Percentiles rank a stretch among this genome's conserved stretches.
Conservation (phyloP, 2,888 invertebrate species). For the Diarsia brunnea region DNA sequence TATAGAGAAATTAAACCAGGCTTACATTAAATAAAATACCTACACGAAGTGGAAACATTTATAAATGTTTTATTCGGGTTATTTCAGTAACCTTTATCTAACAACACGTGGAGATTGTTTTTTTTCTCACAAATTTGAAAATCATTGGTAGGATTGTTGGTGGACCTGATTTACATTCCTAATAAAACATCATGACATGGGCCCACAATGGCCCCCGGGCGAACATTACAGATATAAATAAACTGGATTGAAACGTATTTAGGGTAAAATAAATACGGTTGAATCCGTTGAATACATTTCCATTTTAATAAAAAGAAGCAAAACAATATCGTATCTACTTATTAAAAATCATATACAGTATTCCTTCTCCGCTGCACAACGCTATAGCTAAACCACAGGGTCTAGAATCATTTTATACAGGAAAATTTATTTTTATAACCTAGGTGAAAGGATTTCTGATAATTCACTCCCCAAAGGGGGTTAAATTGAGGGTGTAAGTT, state of each 20-base stretch:
- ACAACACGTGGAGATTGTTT: not conserved
- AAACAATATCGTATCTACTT: not conserved
- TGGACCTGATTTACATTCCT: slow-evolving; percentile 16
- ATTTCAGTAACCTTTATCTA: slow-evolving; percentile 3
- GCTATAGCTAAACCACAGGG: not conserved
- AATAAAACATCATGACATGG: slow-evolving; percentile 23
- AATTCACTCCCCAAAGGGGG: not conserved
- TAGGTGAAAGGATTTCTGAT: not conserved
- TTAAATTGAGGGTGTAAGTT: not conserved
- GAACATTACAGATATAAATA: slow-evolving; percentile 26
- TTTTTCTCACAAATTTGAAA: not conserved
- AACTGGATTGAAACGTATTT: slow-evolving; percentile 20
- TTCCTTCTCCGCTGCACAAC: not conserved
- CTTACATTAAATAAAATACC: not conserved
- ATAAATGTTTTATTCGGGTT: not conserved
- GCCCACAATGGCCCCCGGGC: not conserved
- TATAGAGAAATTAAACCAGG: too few species aligned
- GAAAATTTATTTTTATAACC: not conserved
- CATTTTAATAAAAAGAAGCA: not conserved
- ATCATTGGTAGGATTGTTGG: not conserved
- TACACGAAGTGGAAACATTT: not conserved
- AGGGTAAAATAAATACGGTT: not conserved
- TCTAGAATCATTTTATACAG: not conserved
- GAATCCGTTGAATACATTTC: not conserved
- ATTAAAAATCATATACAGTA: not conserved